Base-by-base conservation (phyloP, 2,888 invertebrate genomes). In the Rotaria magnacalcarata region DNA sequence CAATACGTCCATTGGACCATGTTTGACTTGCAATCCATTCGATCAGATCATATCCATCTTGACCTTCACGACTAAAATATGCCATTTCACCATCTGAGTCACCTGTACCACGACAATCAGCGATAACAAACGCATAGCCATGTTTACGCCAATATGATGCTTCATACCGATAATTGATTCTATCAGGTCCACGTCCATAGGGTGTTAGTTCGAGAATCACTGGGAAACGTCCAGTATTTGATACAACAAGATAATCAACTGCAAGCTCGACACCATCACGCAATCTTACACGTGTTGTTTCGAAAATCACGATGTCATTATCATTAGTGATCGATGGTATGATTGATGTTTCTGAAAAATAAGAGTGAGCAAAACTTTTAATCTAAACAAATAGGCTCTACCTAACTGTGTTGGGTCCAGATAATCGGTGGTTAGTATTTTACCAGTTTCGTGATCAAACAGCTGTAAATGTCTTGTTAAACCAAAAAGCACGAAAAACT, bases 41-140 rank as follows among this genome's bases (percentile, higher is more conserved):
- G 27, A 86, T 52, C 47, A 86, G 43, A 67, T 86, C 86, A 52
- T 86, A 86, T 6, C 86, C 86, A 56, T 86, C 86, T 56, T 84
- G 21, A n/a, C 86, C 86, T 41, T 86, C 86, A 6, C 41, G 27
- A n/a, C 41, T 41, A 21, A 84, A 43, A 60, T 84, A 86, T 52
- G 52, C 84, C 84, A 86, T 84, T 27, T 58, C 47, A 50, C 86
- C 86, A 41, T 58, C 86, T 11, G 86, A 86, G n/a, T 86, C 86
- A 24, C 86, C 86, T 21, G 54, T 74, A 50, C 86, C 86, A 4
- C 86, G 84, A 34, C 50, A 52, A 54, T 86, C 86, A 11, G 86
- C 86, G 8, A 86, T 60, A 8, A 86, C 60, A 16, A 86, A 84
- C 27, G 74, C 54, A 34, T 86, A 86, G 3, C 84, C 86, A 43